Evolutionary conservation across 2,888 invertebrate genomes (phyloP), one percentile per base, ranked within the genome.

Genomic region (Tortrix viridana): DNA sequence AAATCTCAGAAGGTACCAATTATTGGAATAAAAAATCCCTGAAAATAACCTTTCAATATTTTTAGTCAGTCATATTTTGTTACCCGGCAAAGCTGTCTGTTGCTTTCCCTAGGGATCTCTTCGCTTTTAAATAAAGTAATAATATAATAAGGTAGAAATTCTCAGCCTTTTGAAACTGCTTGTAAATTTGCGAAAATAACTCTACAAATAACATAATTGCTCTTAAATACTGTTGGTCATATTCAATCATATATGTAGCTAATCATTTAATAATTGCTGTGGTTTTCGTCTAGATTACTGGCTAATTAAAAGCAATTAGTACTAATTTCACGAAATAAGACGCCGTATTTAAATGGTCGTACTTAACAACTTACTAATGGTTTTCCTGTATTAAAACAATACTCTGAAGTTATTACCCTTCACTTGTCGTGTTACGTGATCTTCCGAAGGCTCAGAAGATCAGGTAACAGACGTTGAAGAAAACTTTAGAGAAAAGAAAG

Each of bases 121-220:
- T 46, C 50, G 16, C 38, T 47, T 62, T 56, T 50, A 46, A 56
- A 50, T 62, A 52, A 57, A 44, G 52, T 56, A 57, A 62, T 57
- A n/a, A n/a, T n/a, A n/a, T 50, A 62, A 62, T 57, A 57, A 52
- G 46, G 41, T 38, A 44, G 49, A 38, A 62, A 56, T 46, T 50
- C 56, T 41, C 20, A 22, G 38, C 23, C 46, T 14, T 38, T 38
- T 41, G 20, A 52, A 52, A 46, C 61, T 20, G 50, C 23, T 46
- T 50, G 44, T 38, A 50, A 20, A 48, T 53, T 47, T 38, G 47
- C 38, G 54, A 43, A 52, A 53, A 53, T 41, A 41, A 3, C 41
- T 22, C 0, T 6, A 16, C 6, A 41, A 16, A 16, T 41, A 22
- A 22, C 37, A 5, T 5, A 53, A 23, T 53, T 53, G 22, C 7